Base-by-base conservation (phyloP, 2,797 vertebrate genomes). In the Alauda arvensis region DNA sequence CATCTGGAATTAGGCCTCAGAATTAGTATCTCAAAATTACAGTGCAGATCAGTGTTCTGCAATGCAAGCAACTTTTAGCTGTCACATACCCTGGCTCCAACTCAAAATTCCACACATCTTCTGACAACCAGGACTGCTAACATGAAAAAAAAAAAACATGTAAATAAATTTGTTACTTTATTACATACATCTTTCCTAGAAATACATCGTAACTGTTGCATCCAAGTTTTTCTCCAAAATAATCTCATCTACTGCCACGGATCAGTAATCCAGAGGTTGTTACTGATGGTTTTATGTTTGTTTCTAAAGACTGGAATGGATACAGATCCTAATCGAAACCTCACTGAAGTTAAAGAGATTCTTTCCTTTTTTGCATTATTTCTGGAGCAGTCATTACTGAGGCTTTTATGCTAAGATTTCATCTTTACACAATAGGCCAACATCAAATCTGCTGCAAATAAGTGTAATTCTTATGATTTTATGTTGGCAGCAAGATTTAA, bases 361-460 rank as follows among this genome's bases (percentile, higher is more conserved):
- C 61, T 83, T 91, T 91, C 53, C 31, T 79, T 87, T 89, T 57
- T 74, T 78, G 43, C 49, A 78, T 26, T 81, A 28, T 81, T 90
- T 92, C 77, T 89, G 85, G 75, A 85, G 8, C 45, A 60, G 18
- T 83, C 77, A 79, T 82, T 87, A 42, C 18, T 65, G 29, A 77
- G 68, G 43, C 34, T 85, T 78, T 92, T 78, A 72, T 49, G 56
- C 25, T 77, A 83, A 83, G 37, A 78, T 67, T 89, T 89, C 42
- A 37, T 76, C 61, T 85, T 90, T 78, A 69, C 20, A 49, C 39
- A 75, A 83, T 9, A 81, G 28, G 18, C 42, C 65, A 78, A 49
- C 34, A 57, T 74, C 43, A 82, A 85, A 81, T 82, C 46, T 87
- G 18, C 53, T 40, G 31, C 77, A 91, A 93, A 59, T 70, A 45